Conservation (phyloP, 2,797 vertebrate genomes). For the Anabacerthia variegaticeps region DNA sequence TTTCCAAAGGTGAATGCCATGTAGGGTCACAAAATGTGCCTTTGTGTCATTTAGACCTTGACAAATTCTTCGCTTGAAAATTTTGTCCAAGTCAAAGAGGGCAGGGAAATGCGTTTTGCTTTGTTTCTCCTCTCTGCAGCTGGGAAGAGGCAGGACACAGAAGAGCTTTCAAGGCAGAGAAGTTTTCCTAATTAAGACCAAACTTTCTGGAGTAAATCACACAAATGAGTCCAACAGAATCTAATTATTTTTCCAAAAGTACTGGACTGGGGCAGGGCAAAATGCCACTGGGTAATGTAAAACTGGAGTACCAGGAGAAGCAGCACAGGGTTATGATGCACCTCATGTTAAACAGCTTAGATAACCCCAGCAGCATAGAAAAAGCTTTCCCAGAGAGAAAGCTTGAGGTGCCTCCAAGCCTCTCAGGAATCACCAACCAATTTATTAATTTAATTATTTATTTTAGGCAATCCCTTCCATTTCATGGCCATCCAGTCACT, state of each 20-base stretch:
- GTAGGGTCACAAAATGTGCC: not conserved
- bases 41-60: not conserved
- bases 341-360: not conserved
- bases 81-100: not conserved
- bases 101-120: not conserved
- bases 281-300: not conserved
- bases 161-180: not conserved
- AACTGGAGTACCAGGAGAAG: not conserved
- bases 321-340: not conserved
- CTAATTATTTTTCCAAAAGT: not conserved
- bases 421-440: not conserved
- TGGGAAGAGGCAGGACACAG: not conserved
- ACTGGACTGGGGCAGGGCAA: not conserved
- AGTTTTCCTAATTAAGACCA: not conserved
- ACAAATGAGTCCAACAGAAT: not conserved
- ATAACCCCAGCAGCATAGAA: not conserved
- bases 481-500: not conserved
- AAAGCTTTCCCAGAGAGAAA: not conserved
- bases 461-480: not conserved
- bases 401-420: not conserved
- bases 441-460: not conserved
- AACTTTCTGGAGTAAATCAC: not conserved
- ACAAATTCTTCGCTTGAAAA: not conserved
- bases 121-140: not conserved
- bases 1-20: not conserved